These are phyloP conservation scores for Drosophila buzzatii DNA, from an alignment of 2,888 invertebrate genomes.

Conservation along the genomic window DNA sequence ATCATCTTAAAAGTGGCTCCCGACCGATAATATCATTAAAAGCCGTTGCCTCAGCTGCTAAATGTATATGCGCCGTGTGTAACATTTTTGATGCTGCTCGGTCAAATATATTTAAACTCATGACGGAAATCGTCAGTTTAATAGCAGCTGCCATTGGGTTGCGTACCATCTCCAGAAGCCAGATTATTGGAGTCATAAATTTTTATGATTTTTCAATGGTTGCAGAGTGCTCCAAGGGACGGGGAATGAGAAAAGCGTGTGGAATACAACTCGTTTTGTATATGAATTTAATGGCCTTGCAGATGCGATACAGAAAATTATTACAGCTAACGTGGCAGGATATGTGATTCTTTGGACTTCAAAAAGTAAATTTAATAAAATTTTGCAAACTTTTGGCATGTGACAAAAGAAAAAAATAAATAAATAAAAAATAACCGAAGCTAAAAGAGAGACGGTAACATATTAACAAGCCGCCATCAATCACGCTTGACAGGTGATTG, in stretches of 20 bases:
- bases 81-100: slow-evolving; percentile 6
- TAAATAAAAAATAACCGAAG: slow-evolving; percentile 8
- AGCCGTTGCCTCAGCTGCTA: slow-evolving; percentile 20
- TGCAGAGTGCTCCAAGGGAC: slow-evolving; percentile 34
- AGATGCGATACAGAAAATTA: slow-evolving; percentile 76
- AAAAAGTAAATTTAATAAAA: slow-evolving; percentile 72
- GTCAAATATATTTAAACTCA: slow-evolving; percentile 42
- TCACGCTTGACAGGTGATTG: slow-evolving; percentile 66
- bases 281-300: slow-evolving; percentile 74
- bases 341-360: background rate
- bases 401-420: slow-evolving; percentile 16
- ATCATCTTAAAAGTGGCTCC: slow-evolving; percentile 29
- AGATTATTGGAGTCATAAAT: slow-evolving; percentile 82
- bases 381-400: slow-evolving; percentile 15
- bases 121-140: slow-evolving; percentile 56
- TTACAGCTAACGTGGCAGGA: slow-evolving; percentile 41
- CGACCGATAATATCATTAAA: slow-evolving; percentile 34
- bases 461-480: slow-evolving; percentile 76
- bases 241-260: slow-evolving; percentile 49
- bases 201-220: slow-evolving; percentile 81
- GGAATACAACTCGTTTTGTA: slow-evolving; percentile 48
- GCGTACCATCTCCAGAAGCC: slow-evolving; percentile 39
- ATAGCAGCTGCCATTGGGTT: slow-evolving; percentile 7
- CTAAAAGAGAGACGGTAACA: slow-evolving; percentile 43
- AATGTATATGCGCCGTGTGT: slow-evolving; percentile 36